Conservation (phyloP, 2,797 vertebrate species). For the Taeniopygia guttata region DNA sequence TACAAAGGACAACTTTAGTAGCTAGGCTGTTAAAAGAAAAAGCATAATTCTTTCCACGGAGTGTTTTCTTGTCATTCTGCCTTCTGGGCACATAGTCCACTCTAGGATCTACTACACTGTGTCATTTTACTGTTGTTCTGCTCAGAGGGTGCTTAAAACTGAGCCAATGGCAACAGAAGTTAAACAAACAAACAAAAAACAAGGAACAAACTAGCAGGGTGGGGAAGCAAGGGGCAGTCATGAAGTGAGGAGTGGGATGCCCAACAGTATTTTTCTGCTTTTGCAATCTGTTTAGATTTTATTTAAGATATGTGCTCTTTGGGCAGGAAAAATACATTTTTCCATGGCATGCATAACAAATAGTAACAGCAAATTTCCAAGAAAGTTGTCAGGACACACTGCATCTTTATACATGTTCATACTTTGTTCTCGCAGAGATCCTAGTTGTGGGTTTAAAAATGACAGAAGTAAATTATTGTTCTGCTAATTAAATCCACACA, state of each 20-base stretch:
- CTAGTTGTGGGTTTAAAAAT: neutral
- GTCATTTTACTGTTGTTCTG: neutral
- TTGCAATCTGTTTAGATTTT: neutral
- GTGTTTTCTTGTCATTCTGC: neutral
- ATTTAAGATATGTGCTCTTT: neutral
- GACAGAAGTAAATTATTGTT: neutral
- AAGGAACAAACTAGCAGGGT: neutral
- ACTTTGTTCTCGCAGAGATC: neutral
- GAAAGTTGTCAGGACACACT: neutral
- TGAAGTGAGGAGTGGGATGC: neutral
- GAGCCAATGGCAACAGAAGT: neutral
- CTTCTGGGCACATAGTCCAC: neutral
- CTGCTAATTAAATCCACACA: neutral
- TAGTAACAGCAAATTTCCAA: neutral
- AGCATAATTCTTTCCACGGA: neutral
- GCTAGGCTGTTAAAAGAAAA: neutral
- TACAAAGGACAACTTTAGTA: neutral
- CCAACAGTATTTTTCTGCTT: neutral
- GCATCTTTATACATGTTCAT: neutral
- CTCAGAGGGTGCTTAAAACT: neutral
- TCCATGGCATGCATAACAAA: neutral
- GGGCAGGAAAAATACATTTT: neutral
- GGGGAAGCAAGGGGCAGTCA: neutral
- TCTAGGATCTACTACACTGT: neutral
- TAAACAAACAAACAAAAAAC: neutral